Evolutionary conservation across 2,888 invertebrate genomes (phyloP).

Genomic region (Oscheius sp.): DNA sequence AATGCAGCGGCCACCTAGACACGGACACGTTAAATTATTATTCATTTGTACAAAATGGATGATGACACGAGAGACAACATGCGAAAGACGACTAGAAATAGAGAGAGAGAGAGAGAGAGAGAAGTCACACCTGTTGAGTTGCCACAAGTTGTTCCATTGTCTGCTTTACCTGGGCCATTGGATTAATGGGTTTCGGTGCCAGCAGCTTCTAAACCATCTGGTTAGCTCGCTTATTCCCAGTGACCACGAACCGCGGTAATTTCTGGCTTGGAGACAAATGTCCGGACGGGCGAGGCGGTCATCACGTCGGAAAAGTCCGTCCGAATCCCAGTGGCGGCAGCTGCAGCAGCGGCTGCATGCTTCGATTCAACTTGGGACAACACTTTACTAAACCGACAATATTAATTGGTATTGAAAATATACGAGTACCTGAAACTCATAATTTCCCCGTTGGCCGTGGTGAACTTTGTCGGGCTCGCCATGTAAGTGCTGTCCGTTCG

Average conservation of each 20-base stretch:
- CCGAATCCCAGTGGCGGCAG: background rate
- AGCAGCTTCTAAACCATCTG: conserved; percentile 40
- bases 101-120: too few species aligned
- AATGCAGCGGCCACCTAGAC: conserved; percentile 39
- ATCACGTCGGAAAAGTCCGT: conserved; percentile 34
- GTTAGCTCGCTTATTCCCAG: background rate
- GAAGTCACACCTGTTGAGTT: conserved; percentile 31
- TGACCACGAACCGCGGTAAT: conserved; percentile 44
- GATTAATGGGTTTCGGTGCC: conserved; percentile 60
- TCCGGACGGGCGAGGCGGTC: conserved; percentile 41
- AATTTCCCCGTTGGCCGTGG: conserved; percentile 52
- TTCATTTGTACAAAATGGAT: background rate
- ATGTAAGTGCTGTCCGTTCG: conserved; percentile 44
- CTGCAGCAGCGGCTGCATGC: conserved; percentile 25
- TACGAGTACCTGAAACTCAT: conserved; percentile 52
- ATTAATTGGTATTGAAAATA: background rate
- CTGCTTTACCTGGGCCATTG: conserved; percentile 36
- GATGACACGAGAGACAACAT: background rate
- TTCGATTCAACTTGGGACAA: conserved; percentile 37
- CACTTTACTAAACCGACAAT: conserved; percentile 35
- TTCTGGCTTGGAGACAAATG: conserved; percentile 53
- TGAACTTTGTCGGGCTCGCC: conserved; percentile 62
- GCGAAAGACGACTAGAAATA: conserved; percentile 3
- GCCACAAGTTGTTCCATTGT: conserved; percentile 30
- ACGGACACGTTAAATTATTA: background rate